A percentile compares a stretch with the other conserved stretches of the same genome.
Conservation (phyloP, 2,888 invertebrate species). For the Habrosyne pyritoides region DNA sequence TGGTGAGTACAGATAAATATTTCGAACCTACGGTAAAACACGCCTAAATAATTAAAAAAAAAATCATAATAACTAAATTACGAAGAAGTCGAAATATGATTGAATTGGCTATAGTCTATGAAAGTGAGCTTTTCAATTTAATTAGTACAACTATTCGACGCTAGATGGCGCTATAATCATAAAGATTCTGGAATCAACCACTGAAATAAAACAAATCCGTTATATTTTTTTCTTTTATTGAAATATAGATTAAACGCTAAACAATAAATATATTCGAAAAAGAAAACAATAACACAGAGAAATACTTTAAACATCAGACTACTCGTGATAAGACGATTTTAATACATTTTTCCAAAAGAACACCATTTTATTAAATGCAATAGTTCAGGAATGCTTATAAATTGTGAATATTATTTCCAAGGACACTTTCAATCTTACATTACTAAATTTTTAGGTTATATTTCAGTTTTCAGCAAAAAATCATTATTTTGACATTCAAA, state of each 20-base stretch:
- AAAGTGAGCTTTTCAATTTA: not conserved
- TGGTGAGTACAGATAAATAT: too few species aligned
- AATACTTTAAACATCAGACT: slow-evolving; percentile 15
- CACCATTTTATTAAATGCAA: slow-evolving; percentile 29
- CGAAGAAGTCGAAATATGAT: too few species aligned
- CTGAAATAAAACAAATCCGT: not conserved
- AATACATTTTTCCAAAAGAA: slow-evolving; percentile 18
- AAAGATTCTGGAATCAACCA: too few species aligned
- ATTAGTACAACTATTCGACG: not conserved
- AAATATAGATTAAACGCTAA: not conserved
- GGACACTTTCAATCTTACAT: slow-evolving; percentile 18
- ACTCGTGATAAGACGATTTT: slow-evolving; percentile 8
- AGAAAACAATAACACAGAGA: slow-evolving; percentile 3
- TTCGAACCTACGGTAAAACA: too few species aligned
- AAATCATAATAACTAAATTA: too few species aligned
- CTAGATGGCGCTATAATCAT: not conserved
- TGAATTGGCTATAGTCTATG: too few species aligned
- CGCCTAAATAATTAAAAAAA: too few species aligned
- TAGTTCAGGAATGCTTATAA: slow-evolving; percentile 26
- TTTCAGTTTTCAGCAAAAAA: not conserved
- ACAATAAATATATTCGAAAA: slow-evolving; percentile 7
- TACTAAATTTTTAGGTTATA: not conserved
- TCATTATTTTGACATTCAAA: too few species aligned
- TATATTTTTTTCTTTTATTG: not conserved
- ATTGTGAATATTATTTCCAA: slow-evolving; percentile 19